Evolutionary conservation across 1,140 invertebrate genomes (phyloP), one percentile per base, ranked within the genome.

Genomic region (Batillaria attramentaria): DNA sequence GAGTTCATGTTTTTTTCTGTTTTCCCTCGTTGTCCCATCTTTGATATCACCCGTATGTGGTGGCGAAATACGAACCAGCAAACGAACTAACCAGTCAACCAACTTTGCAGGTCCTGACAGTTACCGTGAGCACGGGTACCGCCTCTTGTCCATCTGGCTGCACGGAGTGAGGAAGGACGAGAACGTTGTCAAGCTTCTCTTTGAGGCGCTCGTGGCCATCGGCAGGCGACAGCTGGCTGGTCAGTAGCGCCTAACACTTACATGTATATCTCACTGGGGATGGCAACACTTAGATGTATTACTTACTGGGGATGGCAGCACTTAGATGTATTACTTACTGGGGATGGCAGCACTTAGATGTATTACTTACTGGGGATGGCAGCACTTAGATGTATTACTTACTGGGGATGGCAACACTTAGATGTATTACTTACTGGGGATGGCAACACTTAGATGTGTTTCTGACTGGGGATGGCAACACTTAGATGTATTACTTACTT

Each of bases 121-220:
- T 87, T 94, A 94, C 88, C 95, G 95, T 87, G 94, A 95, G 86
- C 95, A 95, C 84, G 94, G 94, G 54, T 95, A 93, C 85, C 91
- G 94, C 57, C 93, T 95, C 92, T 88, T 95, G 84, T 88, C 94
- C 73, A 95, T 95, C 75, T 95, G 95, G 95, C 89, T 93, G 20
- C 93, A 94, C 62, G 93, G 94, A 78, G 85, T 95, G 6, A 90
- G 91, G 69, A 91, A 93, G 35, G 93, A 94, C 74, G 90, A 93
- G 18, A 93, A 94, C 84, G 91, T 94, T 2, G 90, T 93, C 13
- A 93, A 93, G 84, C 93, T 94, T 83, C 90, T 95, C 20, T 94
- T 93, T 86, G 94, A 95, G 78, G 93, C 93, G 78, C 89, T 95
- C 41, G 91, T 92, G 42, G 89, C 88, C 13, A 91, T 95, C 62